Evolutionary conservation across 2,113 vertebrate genomes (phyloP).

Genomic region (Protobothrops flavoviridis): DNA sequence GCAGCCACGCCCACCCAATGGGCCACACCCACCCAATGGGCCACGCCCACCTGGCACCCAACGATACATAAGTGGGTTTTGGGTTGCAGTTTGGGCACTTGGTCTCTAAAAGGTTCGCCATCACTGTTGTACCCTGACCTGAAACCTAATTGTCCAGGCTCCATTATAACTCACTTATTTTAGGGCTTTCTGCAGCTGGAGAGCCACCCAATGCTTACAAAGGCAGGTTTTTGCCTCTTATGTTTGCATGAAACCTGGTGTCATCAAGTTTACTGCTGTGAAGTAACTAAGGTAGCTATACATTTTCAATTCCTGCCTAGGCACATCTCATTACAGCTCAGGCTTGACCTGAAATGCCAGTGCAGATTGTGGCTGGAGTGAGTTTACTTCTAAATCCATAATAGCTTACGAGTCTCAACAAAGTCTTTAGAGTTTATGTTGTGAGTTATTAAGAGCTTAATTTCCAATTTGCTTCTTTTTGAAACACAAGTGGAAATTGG

Average conservation of each 20-base stretch:
- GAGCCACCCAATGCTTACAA: background rate
- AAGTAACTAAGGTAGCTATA: background rate
- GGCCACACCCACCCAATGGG: too few species aligned
- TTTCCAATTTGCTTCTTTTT: background rate
- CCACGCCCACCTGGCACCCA: too few species aligned
- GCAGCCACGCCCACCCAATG: too few species aligned
- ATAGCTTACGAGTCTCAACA: background rate
- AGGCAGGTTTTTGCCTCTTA: background rate
- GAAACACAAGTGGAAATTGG: background rate
- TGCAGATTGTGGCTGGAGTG: background rate
- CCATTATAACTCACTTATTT: background rate
- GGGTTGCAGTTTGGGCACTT: too few species aligned
- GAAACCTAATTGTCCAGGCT: background rate
- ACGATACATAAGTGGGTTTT: too few species aligned
- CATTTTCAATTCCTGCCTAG: background rate
- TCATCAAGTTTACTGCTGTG: background rate
- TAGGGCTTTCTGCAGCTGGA: background rate
- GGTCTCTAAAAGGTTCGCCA: too few species aligned
- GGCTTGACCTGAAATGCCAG: background rate
- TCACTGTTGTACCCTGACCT: background rate
- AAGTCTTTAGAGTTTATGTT: background rate
- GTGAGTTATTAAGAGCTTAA: background rate
- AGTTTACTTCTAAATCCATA: background rate
- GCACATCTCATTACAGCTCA: background rate
- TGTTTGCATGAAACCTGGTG: background rate